A percentile compares a stretch with the other conserved stretches of the same genome.
Conservation (phyloP, 2,113 vertebrate species). For the Datnioides undecimradiatus region DNA sequence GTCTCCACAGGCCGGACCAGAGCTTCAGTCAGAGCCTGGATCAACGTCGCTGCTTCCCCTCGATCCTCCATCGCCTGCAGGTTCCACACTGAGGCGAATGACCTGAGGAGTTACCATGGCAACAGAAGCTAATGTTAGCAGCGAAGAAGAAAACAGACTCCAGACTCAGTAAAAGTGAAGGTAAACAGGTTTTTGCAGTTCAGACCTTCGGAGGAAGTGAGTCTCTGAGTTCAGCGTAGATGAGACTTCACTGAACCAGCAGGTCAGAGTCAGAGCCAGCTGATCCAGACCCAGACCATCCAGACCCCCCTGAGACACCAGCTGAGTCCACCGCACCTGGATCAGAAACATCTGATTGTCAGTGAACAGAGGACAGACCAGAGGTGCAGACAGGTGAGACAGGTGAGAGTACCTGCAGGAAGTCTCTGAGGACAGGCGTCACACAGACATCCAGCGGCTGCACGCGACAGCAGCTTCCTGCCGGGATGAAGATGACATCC, state of each 20-base stretch:
- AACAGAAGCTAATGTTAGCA: neutral
- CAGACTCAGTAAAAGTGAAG: neutral
- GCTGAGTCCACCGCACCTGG: constrained; percentile 89
- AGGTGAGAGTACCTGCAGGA: constrained; percentile 81
- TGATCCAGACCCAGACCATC: constrained; percentile 83
- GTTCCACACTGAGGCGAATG: constrained; percentile 86
- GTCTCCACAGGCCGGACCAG: constrained; percentile 74
- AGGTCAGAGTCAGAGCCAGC: constrained; percentile 83
- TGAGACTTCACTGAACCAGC: constrained; percentile 90
- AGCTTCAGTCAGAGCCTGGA: constrained; percentile 81
- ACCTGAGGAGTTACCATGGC: constrained; percentile 58
- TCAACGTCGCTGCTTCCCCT: constrained; percentile 83
- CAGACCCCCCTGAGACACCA: constrained; percentile 68
- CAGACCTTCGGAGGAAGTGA: constrained; percentile 81
- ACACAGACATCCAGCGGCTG: constrained; percentile 92
- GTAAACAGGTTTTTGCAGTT: neutral
- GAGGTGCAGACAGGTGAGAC: neutral
- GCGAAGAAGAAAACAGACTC: neutral
- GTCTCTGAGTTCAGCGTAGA: constrained; percentile 81
- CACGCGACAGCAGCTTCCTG: constrained; percentile 86
- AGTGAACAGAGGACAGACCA: neutral
- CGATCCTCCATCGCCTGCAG: constrained; percentile 78
- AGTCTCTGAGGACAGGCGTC: constrained; percentile 87
- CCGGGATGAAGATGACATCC: constrained; percentile 85
- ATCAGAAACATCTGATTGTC: no score